These are phyloP conservation scores for Drosophila maculinotata DNA, from an alignment of 2,888 invertebrate species.

Conservation along the genomic window DNA sequence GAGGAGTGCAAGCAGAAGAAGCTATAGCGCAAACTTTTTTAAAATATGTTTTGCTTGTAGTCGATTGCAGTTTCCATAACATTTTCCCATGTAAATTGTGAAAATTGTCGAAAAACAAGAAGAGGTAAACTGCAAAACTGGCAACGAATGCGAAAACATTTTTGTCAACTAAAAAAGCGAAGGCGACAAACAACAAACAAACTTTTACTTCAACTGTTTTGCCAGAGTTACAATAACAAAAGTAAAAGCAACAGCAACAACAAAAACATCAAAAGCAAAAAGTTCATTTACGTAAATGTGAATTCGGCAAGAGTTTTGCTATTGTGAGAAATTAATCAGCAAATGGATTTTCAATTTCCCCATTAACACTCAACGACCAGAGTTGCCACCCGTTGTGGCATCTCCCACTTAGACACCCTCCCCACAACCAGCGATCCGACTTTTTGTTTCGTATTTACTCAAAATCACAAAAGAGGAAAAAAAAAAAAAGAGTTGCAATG, in stretches of 20 bases:
- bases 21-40: constrained; percentile 27
- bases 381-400: constrained; percentile 35
- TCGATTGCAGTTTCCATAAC: constrained; percentile 43
- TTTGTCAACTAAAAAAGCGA: constrained; percentile 45
- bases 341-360: constrained; percentile 77
- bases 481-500: constrained; percentile 25
- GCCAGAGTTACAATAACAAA: constrained; percentile 29
- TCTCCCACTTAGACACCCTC: constrained; percentile 10
- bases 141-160: constrained; percentile 65
- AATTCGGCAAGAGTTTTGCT: constrained; percentile 48
- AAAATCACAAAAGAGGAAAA: background rate
- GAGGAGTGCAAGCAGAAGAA: constrained; percentile 1
- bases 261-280: constrained; percentile 41
- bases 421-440: background rate
- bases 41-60: constrained; percentile 50
- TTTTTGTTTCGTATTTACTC: constrained; percentile 5
- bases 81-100: constrained; percentile 47
- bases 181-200: constrained; percentile 69
- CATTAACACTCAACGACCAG: constrained; percentile 67
- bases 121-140: constrained; percentile 56
- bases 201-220: constrained; percentile 63
- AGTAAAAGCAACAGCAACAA: constrained; percentile 25
- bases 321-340: constrained; percentile 75
- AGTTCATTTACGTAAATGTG: constrained; percentile 78
- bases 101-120: constrained; percentile 19